A percentile compares a stretch with the other conserved stretches of the same genome.
phyloP scores from a whole-genome alignment of 1,140 invertebrate genomes.

The Paralvinella palmiformis region DNA sequence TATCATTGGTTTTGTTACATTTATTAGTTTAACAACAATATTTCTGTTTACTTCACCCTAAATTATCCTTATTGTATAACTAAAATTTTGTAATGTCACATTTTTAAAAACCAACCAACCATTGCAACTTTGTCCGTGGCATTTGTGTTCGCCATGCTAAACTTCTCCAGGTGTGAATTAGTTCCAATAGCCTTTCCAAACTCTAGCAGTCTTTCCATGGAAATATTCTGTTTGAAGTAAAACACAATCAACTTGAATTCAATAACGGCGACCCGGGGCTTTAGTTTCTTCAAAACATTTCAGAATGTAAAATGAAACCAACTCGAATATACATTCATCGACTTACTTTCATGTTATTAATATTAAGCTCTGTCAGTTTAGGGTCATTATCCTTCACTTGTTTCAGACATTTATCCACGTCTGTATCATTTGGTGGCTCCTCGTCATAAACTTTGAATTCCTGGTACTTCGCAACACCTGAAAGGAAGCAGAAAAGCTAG shows the following conservation, averaged over 20 bases:
- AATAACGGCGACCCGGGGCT: no score
- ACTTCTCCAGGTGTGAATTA: slow-evolving; percentile 85
- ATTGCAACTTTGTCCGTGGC: slow-evolving; percentile 79
- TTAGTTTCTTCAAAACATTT: no score
- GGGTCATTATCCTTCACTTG: slow-evolving; percentile 81
- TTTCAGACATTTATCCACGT: slow-evolving; percentile 84
- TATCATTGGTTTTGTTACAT: not conserved
- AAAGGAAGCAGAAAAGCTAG: no score
- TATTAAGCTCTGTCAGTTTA: slow-evolving; percentile 51
- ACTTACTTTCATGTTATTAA: slow-evolving; percentile 48
- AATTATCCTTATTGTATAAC: no score
- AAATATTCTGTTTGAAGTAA: slow-evolving; percentile 73
- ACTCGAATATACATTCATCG: not conserved
- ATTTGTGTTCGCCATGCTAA: slow-evolving; percentile 89
- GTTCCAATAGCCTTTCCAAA: slow-evolving; percentile 80
- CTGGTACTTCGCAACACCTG: slow-evolving; percentile 86
- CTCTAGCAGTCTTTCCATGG: slow-evolving; percentile 86
- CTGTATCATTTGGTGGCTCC: slow-evolving; percentile 89
- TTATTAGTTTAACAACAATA: not conserved
- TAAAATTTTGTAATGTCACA: no score
- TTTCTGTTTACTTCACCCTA: no score
- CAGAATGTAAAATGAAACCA: no score
- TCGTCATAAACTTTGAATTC: slow-evolving; percentile 79
- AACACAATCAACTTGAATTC: not conserved
- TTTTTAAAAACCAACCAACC: slow-evolving; percentile 42